Conservation (phyloP, 2,797 vertebrate species). For the Crocodylus rhombifer region DNA sequence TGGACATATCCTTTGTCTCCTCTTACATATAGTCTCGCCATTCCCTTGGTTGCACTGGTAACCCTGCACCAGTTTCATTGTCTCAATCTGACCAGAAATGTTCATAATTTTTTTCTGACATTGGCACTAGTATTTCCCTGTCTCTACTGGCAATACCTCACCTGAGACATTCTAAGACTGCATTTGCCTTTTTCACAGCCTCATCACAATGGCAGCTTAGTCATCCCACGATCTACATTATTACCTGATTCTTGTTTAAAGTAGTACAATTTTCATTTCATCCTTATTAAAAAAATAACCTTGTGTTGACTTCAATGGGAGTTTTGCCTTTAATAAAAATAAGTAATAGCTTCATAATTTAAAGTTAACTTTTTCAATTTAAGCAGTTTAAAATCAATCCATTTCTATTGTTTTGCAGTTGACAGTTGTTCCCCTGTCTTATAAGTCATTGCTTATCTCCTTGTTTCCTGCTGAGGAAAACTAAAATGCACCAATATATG, state of each 20-base stretch:
- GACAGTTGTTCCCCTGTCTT: conserved; percentile 26
- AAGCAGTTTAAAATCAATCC: conserved; percentile 49
- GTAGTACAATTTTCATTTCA: background rate
- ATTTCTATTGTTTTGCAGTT: conserved; percentile 41
- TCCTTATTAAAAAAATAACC: background rate
- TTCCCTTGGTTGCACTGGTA: no score
- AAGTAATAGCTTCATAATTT: background rate
- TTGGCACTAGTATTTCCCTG: background rate
- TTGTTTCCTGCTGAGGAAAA: conserved; percentile 49
- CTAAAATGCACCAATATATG: conserved; percentile 13
- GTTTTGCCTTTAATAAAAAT: background rate
- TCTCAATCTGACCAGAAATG: no score
- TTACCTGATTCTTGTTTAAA: background rate
- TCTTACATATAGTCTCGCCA: no score
- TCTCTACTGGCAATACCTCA: fast-evolving
- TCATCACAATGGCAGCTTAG: fast-evolving
- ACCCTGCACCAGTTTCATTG: no score
- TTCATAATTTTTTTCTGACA: no score
- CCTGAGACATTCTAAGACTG: background rate
- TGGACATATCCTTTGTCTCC: no score
- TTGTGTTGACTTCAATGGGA: background rate
- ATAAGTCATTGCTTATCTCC: conserved; percentile 44
- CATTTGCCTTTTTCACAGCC: fast-evolving
- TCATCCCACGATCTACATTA: background rate
- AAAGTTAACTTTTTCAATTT: conserved; percentile 34